Percentiles rank a stretch among this genome's conserved stretches.
These are phyloP conservation scores for Lamprologus tigripictilis DNA, from an alignment of 2,113 vertebrate species.

Conservation along the genomic window DNA sequence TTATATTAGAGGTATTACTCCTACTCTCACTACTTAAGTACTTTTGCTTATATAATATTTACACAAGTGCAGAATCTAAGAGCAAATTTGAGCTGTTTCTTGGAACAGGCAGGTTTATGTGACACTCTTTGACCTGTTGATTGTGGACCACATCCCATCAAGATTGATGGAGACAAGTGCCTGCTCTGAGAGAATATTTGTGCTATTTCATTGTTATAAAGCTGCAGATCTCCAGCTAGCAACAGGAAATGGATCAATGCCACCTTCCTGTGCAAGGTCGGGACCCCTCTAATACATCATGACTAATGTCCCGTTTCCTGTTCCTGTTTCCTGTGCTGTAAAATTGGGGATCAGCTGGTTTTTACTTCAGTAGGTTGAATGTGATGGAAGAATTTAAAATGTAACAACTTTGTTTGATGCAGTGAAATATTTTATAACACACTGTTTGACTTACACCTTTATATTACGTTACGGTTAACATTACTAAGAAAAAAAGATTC, in stretches of 20 bases:
- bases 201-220: not conserved
- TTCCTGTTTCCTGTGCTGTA: constrained; percentile 37
- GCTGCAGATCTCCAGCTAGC: not conserved
- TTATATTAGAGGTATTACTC: not conserved
- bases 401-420: not conserved
- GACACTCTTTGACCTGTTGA: not conserved
- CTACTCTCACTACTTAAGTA: not conserved
- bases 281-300: constrained; percentile 5
- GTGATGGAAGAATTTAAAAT: not conserved
- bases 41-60: not conserved
- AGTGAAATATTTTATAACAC: not conserved
- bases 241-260: constrained; percentile 54
- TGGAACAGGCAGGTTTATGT: not conserved
- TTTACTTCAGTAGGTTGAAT: not conserved
- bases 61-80: not conserved
- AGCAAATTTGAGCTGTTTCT: not conserved
- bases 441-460: not conserved
- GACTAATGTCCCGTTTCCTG: constrained; percentile 54
- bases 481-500: not conserved
- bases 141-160: not conserved
- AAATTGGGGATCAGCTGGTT: not conserved
- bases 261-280: constrained; percentile 24
- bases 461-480: not conserved
- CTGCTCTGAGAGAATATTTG: not conserved
- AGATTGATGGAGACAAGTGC: not conserved